Evolutionary conservation across 2,797 vertebrate species (phyloP), one percentile per base, ranked within the genome.

Genomic region (Botia almorhae): DNA sequence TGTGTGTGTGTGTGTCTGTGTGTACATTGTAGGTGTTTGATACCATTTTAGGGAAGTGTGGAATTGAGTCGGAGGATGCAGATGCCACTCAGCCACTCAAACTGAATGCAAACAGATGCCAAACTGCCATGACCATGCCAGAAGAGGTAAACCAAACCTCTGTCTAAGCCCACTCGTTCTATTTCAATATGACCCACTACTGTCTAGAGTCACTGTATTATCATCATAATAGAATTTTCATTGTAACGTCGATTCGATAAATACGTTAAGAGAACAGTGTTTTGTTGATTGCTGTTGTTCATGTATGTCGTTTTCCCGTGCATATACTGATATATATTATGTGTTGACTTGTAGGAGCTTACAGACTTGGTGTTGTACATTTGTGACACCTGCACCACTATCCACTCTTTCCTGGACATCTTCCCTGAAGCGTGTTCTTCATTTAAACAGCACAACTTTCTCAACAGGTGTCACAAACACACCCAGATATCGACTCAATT

Each of bases 391-490:
- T 96, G 94, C 85, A 96, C 94, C 14, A 98, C 98, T 0, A 93
- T 98, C 68, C 96, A 97, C 89, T 95, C 96, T 8, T 98, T 99
- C 83, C 91, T 98, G 84, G 97, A 98, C 78, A 93, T 97, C 87
- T 99, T 97, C 85, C 96, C 97, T 0, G 79, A 90, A 21, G 96
- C 97, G 79, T 96, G 95, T 87, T 88, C 93, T 65, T 96, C 94
- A 81, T 97, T 99, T 90, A 95, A 97, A 76, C 95, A 95, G 51
- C 95, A 97, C 0, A 90, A 96, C 83, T 97, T 98, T 87, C 95
- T 97, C 81, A 93, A 85, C 95, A 96, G 96, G 98, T 99, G 2
- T 43, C 7, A 69, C 68, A 58, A 10, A 51, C 19, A 29, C 23
- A 29, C n/a, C 1, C 23, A 53, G 56, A 46, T 48, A 19, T 55